Evolutionary conservation across 2,888 invertebrate genomes (phyloP), one percentile per base, ranked within the genome.

Genomic region (Cephus rjabovi): DNA sequence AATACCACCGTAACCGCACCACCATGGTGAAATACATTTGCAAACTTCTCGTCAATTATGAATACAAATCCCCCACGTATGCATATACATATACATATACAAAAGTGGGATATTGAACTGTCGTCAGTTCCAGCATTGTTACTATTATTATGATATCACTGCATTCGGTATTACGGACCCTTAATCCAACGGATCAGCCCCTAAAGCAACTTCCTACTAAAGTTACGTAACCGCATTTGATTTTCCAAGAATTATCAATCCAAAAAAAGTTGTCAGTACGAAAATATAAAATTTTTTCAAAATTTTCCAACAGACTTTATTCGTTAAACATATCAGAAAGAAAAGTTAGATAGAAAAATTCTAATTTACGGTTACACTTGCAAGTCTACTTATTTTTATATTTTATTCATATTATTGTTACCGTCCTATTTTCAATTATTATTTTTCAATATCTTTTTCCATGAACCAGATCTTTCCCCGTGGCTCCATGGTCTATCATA

Each of bases 1-100:
- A 83, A 83, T 81, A 76, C 73, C 33, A 70, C 74, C 73, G 76
- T 77, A 77, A 81, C 83, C 83, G 79, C 83, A 83, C 80, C 79
- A 68, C 73, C 31, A 23, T 34, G 71, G 31, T 34, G 31, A 71
- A 71, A 71, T 34, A 23, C 71, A 71, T 71, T 34, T 34, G 71
- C 71, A 31, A 34, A 71, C 31, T 56, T 56, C 56, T 23, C 56
- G 56, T 56, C 56, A 56, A 56, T 56, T 56, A 56, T 56, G 56
- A 56, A 56, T 56, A 56, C 56, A 56, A 56, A 56, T 56, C 56
- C 56, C 56, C 56, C 23, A 56, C 56, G 56, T 56, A 56, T 56
- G 56, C 56, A 56, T 56, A 56, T 56, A 56, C 56, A 15, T 23
- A 40, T 40, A 40, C 40, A 56, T 56, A 56, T 56, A 56, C 9